Conservation (phyloP, 2,888 invertebrate species). For the Polydrusus cervinus region DNA sequence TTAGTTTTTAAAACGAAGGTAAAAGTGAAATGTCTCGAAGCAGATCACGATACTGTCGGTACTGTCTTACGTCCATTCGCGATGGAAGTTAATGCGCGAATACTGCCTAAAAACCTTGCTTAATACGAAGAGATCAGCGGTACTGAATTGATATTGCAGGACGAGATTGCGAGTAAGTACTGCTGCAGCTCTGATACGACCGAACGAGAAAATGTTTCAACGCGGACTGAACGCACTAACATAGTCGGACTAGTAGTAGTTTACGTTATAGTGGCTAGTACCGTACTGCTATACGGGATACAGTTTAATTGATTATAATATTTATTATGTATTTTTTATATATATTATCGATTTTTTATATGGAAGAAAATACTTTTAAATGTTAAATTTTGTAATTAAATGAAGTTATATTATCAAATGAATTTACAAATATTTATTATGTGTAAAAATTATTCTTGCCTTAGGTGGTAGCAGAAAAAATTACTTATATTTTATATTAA, state of each 20-base stretch:
- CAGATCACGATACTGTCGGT: constrained; percentile 60
- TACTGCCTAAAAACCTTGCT: constrained; percentile 49
- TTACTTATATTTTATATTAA: no score
- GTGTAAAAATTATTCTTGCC: no score
- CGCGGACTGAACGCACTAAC: constrained; percentile 18
- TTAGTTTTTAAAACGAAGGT: constrained; percentile 60
- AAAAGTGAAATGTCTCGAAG: constrained; percentile 63
- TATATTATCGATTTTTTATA: constrained; percentile 21
- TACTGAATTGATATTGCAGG: neutral
- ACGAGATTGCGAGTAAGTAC: neutral
- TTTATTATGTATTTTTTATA: no score
- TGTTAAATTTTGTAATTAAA: no score
- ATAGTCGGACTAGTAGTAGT: neutral
- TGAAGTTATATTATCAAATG: no score
- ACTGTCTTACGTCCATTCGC: constrained; percentile 62
- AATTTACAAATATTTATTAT: no score
- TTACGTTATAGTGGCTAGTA: constrained; percentile 20
- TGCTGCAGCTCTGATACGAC: constrained; percentile 30
- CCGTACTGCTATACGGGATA: constrained; percentile 27
- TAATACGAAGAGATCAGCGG: constrained; percentile 37
- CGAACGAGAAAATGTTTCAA: constrained; percentile 28
- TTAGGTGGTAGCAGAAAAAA: no score
- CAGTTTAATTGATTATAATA: constrained; percentile 19
- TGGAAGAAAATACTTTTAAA: no score
- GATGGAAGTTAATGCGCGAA: constrained; percentile 63